Evolutionary conservation across 2,888 invertebrate genomes (phyloP).

Genomic region (Gastracanthus pulcherrimus): DNA sequence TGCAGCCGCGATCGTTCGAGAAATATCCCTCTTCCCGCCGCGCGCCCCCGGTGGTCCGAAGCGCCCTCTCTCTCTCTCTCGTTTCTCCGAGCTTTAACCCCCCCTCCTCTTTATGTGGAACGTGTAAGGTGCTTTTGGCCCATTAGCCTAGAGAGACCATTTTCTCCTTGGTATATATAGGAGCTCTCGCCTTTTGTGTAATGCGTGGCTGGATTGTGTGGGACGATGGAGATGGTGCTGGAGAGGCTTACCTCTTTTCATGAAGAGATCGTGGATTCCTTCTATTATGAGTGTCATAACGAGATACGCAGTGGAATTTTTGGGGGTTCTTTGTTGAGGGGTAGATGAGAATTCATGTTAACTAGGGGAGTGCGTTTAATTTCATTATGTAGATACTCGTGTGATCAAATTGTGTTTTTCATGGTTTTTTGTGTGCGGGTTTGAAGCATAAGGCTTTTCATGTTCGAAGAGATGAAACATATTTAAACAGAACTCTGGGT

Average conservation of each 20-base stretch:
- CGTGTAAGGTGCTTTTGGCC: too few species aligned
- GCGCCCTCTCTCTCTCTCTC: too few species aligned
- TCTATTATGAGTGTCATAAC: not conserved
- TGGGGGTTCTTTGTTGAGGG: not conserved
- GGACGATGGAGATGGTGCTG: too few species aligned
- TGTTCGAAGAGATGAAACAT: too few species aligned
- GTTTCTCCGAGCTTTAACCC: not conserved
- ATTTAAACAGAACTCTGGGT: too few species aligned
- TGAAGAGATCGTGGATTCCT: not conserved
- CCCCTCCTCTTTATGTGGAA: not conserved
- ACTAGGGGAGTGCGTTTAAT: too few species aligned
- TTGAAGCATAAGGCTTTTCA: too few species aligned
- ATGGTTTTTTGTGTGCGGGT: not conserved
- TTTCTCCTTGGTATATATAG: not conserved
- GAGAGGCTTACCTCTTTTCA: not conserved
- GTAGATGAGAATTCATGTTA: too few species aligned
- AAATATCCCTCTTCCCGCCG: not conserved
- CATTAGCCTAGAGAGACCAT: conserved; percentile 15
- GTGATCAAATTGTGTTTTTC: not conserved
- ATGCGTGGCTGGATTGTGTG: not conserved
- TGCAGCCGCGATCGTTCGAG: not conserved
- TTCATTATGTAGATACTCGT: not conserved
- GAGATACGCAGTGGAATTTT: not conserved
- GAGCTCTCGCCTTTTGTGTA: too few species aligned
- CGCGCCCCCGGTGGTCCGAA: not conserved